Conservation (phyloP, 2,797 vertebrate genomes). For the Nyctibius grandis region DNA sequence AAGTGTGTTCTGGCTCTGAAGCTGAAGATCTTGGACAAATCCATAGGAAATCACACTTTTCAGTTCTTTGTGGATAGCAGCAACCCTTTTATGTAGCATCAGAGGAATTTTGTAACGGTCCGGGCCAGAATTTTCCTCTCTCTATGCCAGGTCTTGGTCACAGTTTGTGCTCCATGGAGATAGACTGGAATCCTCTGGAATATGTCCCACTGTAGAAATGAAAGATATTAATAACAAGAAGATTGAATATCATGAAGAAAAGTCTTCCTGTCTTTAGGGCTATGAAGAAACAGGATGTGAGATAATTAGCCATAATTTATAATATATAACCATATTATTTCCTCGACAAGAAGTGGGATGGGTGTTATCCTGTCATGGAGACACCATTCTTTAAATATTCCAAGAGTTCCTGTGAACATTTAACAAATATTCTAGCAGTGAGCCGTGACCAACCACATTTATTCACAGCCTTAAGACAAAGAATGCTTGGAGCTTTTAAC, state of each 20-base stretch:
- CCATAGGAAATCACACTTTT: background rate
- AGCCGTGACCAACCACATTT: constrained; percentile 2
- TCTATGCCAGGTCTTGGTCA: background rate
- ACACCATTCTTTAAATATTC: constrained; percentile 7
- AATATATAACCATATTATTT: constrained; percentile 22
- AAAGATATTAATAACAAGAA: constrained; percentile 20
- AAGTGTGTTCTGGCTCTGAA: background rate
- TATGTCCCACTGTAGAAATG: background rate
- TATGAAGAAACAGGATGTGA: constrained; percentile 32
- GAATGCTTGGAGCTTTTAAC: background rate
- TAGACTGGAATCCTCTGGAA: background rate
- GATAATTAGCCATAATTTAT: constrained; percentile 32
- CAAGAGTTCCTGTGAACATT: background rate
- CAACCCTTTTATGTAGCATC: background rate
- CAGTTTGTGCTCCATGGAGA: background rate
- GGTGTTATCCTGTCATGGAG: background rate
- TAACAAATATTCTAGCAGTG: background rate
- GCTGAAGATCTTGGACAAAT: background rate
- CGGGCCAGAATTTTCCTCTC: background rate
- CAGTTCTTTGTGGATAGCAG: background rate
- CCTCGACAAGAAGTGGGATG: background rate
- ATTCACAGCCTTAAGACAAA: background rate
- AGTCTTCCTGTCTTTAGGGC: constrained; percentile 27
- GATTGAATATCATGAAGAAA: constrained; percentile 6
- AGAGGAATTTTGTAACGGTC: background rate